These are phyloP conservation scores for Falcaria lacertinaria DNA, from an alignment of 2,888 invertebrate genomes.

Conservation along the genomic window DNA sequence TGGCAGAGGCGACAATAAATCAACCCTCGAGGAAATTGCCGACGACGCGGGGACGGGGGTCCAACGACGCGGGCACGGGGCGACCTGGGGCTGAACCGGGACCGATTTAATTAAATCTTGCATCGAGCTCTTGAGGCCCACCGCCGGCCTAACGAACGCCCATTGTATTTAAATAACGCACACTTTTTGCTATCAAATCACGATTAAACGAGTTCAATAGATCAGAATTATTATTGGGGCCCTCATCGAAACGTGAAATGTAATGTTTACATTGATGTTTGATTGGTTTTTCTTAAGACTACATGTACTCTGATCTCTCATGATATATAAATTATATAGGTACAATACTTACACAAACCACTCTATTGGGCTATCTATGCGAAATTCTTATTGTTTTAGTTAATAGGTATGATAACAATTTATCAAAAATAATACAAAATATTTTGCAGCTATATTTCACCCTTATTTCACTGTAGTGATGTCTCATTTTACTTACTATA, in stretches of 20 bases:
- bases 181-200: slow-evolving; percentile 59
- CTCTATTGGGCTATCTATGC: no score
- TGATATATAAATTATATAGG: no score
- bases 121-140: slow-evolving; percentile 79
- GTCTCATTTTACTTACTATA: no score
- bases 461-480: no score
- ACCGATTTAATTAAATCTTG: slow-evolving; percentile 82
- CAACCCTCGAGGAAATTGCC: slow-evolving; percentile 76
- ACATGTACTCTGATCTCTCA: no score
- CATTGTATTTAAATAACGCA: slow-evolving; percentile 78
- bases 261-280: slow-evolving; percentile 1
- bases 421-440: no score
- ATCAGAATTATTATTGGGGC: slow-evolving; percentile 35
- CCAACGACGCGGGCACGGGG: slow-evolving; percentile 25
- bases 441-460: no score
- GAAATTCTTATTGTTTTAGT: no score
- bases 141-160: slow-evolving; percentile 73
- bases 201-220: slow-evolving; percentile 31
- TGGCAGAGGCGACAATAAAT: slow-evolving; percentile 74
- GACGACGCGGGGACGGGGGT: slow-evolving; percentile 43
- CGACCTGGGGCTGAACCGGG: slow-evolving; percentile 20
- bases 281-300: background rate
- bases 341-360: no score
- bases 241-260: slow-evolving; percentile 17
- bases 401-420: no score